Base-by-base conservation (phyloP, 1,140 invertebrate genomes). In the Antheraea mylitta region DNA sequence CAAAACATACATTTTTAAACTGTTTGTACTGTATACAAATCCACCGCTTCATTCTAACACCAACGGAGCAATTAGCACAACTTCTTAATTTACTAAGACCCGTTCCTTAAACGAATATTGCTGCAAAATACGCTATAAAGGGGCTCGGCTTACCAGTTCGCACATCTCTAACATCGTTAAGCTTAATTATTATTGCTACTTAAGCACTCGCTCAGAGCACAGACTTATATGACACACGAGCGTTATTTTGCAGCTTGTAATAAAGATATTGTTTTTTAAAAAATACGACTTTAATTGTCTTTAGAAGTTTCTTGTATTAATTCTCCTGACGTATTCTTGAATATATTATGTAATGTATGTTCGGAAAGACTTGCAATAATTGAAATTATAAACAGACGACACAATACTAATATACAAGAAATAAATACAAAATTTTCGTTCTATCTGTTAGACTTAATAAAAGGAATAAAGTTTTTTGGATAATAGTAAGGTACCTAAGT, bases 171-270 rank as follows among this genome's bases (percentile, higher is more conserved):
- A 83, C 81, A 68, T 82, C 81, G 80, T 90, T 87, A 76, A 77
- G 75, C 77, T 80, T 90, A 87, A 90, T 89, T 88, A 84, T 87
- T 74, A 83, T 87, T 80, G 81, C 82, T 81, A 81, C 81, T 85
- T 86, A 78, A 77, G 81, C 70, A 76, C 67, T 72, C 38, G 63
- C 70, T 67, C 65, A 69, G 48, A 66, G 42, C 65, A 59, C 13
- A 38, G 19, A 60, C 66, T 37, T 58, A 61, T 59, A 71, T 69
- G 67, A 72, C 71, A 70, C 72, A 67, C 70, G 10, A 59, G 42
- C 64, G 53, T 64, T 53, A 53, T 53, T 53, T 13, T 53, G 45
- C 4, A n/a, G 45, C 13, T 11, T 13, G 13, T 9, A 53, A 53
- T 53, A 53, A 9, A 53, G 45, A 53, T 53, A 53, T 53, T 53